Evolutionary conservation across 53 echinoderm and acorn worm species (phyloP).

Genomic region (Paelopatides confundens): DNA sequence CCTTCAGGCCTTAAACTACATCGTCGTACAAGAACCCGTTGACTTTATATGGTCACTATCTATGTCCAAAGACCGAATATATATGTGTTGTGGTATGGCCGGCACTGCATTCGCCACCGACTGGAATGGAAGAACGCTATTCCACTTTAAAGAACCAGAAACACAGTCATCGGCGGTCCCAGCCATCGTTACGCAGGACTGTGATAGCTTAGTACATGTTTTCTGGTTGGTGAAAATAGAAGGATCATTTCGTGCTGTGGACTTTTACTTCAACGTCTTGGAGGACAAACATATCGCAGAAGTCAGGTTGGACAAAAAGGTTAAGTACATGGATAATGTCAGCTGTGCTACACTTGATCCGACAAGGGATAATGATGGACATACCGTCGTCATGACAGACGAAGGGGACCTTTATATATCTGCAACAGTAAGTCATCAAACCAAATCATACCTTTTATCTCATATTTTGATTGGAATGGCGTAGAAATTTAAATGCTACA

Average conservation of each 20-base stretch:
- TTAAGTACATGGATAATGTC: background rate
- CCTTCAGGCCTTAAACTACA: background rate
- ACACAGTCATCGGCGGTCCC: background rate
- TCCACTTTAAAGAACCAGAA: background rate
- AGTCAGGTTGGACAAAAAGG: constrained; percentile 18
- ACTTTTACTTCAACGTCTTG: background rate
- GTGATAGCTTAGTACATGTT: constrained; percentile 1
- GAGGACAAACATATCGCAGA: constrained; percentile 17
- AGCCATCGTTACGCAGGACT: background rate
- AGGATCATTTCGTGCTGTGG: constrained; percentile 3
- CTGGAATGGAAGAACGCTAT: background rate
- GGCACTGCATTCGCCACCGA: background rate
- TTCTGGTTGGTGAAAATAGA: constrained; percentile 36
- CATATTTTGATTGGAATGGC: too few species aligned
- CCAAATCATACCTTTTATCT: too few species aligned
- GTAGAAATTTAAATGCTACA: too few species aligned
- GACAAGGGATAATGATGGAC: background rate
- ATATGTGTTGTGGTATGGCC: background rate
- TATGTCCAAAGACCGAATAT: background rate
- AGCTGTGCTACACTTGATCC: background rate
- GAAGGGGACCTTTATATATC: constrained; percentile 4
- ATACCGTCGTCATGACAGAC: constrained; percentile 18
- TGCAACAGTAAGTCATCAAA: background rate
- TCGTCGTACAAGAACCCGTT: background rate
- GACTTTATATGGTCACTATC: constrained; percentile 13